phyloP scores from a whole-genome alignment of 2,797 vertebrate species.

The Neosilurus hyrtlii region DNA sequence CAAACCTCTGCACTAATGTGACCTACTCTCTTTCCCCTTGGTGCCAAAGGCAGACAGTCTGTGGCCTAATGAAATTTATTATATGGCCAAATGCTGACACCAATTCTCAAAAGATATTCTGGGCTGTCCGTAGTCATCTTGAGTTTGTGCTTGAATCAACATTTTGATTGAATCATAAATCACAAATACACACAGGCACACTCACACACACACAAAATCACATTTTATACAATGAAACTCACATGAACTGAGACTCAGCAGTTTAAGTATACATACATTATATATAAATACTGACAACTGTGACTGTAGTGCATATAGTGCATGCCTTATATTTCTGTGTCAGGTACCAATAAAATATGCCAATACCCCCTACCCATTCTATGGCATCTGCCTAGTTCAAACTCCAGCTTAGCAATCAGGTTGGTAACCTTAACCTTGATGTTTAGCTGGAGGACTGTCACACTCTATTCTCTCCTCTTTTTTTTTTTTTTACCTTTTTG shows the following conservation, averaged over 20 bases:
- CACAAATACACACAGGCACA: not conserved
- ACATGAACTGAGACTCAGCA: conserved; percentile 17
- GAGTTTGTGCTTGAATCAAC: conserved; percentile 46
- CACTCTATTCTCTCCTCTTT: conserved; percentile 37
- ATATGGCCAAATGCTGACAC: conserved; percentile 44
- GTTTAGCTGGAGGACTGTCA: conserved; percentile 37
- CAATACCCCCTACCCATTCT: not conserved
- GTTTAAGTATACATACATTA: conserved; percentile 25
- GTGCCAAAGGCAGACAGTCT: conserved; percentile 46
- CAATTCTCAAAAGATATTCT: conserved; percentile 51
- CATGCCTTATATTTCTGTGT: not conserved
- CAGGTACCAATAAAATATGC: conserved; percentile 17
- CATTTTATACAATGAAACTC: conserved; percentile 2
- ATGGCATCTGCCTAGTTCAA: not conserved
- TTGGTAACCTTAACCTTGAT: conserved; percentile 41
- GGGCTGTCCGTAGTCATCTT: conserved; percentile 27
- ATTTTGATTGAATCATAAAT: conserved; percentile 51
- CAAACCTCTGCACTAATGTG: conserved; percentile 43
- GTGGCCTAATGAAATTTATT: conserved; percentile 45
- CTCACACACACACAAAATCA: conserved; percentile 23
- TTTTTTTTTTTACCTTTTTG: conserved; percentile 42
- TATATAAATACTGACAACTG: conserved; percentile 6
- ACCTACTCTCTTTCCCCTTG: conserved; percentile 34
- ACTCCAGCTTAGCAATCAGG: conserved; percentile 25
- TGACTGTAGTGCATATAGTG: not conserved